Base-by-base conservation (phyloP, 2,888 invertebrate species). In the Amiota mariae region DNA sequence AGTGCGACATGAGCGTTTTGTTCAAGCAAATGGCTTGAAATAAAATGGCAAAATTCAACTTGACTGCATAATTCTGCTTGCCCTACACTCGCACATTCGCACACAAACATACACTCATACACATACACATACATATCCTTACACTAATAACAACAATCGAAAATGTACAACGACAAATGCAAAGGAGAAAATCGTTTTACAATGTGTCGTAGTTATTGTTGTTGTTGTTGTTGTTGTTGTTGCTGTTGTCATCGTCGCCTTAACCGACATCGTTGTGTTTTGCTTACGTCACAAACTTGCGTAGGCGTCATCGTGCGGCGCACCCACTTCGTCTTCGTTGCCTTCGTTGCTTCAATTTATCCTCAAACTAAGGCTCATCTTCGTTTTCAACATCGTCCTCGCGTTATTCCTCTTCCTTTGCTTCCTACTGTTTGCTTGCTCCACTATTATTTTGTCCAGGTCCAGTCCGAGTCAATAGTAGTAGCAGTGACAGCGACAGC, bases 271-370 rank as follows among this genome's bases (percentile, higher is more conserved):
- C 51, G 59, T 82, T 75, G 79, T 74, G 79, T 86, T 6, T 36
- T 36, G 88, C 86, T 90, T 89, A 90, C 90, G 90, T 90, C 90
- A 90, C 90, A 88, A 82, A 85, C 80, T 76, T 87, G 88, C 90
- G 90, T 90, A 89, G 90, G 90, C 87, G 90, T 89, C 89, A 88
- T 89, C 84, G 83, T 87, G 77, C 76, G 89, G 88, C 89, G 88
- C 88, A 89, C 88, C 89, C 87, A 87, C 87, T 84, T 83, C 78
- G 54, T n/a, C 51, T 72, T 59, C 59, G 73, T 75, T 73, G 66
- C 77, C 70, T 74, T 73, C 74, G 71, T 72, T 56, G 47, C 66
- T 75, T 49, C 71, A 71, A 49, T 46, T 9, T 61, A 24, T 36
- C 15, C 46, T 36, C 36, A 36, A 36, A 36, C 36, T 36, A 36